Evolutionary conservation across 2,888 invertebrate genomes (phyloP).

Genomic region (Xanthia icteritia): DNA sequence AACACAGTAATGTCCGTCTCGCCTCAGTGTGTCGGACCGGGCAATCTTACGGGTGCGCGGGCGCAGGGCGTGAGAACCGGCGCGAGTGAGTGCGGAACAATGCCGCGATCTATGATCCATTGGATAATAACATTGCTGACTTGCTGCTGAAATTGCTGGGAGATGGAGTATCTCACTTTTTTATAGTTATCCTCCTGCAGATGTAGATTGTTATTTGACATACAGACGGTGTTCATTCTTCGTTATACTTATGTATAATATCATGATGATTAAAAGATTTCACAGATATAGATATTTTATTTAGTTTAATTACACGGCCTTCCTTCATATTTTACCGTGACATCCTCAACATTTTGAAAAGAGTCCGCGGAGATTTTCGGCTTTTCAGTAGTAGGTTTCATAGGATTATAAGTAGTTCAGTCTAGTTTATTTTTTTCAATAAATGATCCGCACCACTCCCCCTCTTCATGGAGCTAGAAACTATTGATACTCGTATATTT

Average conservation of each 20-base stretch:
- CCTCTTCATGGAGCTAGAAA: neutral
- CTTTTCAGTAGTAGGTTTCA: neutral
- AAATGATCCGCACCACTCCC: neutral
- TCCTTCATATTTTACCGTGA: neutral
- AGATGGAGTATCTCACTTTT: neutral
- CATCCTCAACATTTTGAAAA: neutral
- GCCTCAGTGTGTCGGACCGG: constrained; percentile 54
- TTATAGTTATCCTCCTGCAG: neutral
- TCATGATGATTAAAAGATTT: neutral
- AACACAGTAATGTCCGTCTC: constrained; percentile 57
- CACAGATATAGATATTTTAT: neutral
- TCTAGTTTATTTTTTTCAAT: neutral
- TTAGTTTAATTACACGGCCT: neutral
- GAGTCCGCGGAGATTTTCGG: neutral
- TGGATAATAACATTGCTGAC: constrained; percentile 55
- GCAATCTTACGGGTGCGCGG: constrained; percentile 70
- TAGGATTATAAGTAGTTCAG: neutral
- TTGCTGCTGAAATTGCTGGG: constrained; percentile 44
- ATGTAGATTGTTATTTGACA: neutral
- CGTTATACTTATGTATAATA: neutral
- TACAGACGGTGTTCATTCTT: neutral
- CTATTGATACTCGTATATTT: too few species aligned
- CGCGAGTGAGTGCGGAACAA: constrained; percentile 68
- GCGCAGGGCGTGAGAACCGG: constrained; percentile 80
- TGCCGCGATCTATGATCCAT: constrained; percentile 63